A percentile compares a stretch with the other conserved stretches of the same genome.
These are phyloP conservation scores for Solen grandis DNA, from an alignment of 1,140 invertebrate species.

Conservation along the genomic window DNA sequence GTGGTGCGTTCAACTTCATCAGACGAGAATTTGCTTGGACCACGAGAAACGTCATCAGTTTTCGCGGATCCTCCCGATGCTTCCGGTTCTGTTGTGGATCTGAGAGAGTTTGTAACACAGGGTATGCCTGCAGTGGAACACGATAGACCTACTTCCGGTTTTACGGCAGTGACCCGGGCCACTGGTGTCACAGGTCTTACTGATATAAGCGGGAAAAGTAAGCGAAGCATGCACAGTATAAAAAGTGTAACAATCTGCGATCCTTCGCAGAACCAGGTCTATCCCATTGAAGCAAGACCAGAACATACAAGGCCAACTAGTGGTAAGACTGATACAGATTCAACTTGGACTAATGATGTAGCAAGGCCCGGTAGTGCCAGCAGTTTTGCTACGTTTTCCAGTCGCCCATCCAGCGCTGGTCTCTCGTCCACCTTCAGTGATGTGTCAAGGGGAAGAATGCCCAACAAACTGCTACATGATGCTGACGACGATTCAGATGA, in stretches of 20 bases:
- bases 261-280: constrained; percentile 39
- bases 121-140: constrained; percentile 29
- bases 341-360: background rate
- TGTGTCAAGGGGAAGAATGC: background rate
- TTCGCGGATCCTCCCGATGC: constrained; percentile 27
- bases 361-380: constrained; percentile 17
- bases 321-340: background rate
- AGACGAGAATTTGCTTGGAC: background rate
- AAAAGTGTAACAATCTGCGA: constrained; percentile 40
- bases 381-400: constrained; percentile 38
- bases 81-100: background rate
- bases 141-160: constrained; percentile 36
- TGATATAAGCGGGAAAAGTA: constrained; percentile 14
- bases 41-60: background rate
- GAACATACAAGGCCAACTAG: background rate
- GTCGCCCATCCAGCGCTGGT: constrained; percentile 19
- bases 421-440: background rate
- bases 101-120: constrained; percentile 26
- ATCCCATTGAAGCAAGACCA: constrained; percentile 34
- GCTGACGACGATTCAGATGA: background rate
- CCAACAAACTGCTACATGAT: background rate
- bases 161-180: constrained; percentile 30
- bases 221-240: constrained; percentile 17
- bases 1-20: background rate
- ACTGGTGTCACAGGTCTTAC: constrained; percentile 37